phyloP scores from a whole-genome alignment of 2,888 invertebrate genomes.

The Galeruca laticollis region DNA sequence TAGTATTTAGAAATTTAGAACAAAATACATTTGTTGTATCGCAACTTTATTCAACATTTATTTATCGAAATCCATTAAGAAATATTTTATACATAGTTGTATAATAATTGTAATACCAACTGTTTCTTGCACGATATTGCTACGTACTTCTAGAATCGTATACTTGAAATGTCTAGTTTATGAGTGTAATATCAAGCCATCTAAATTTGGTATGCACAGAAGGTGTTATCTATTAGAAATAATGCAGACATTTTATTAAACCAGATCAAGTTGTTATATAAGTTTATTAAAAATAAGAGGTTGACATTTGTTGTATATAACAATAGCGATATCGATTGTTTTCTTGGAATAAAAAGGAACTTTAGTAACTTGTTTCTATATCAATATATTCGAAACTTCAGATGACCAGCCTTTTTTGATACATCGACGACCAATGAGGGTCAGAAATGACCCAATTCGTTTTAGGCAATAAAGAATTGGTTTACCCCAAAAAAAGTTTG shows the following conservation, averaged over 20 bases:
- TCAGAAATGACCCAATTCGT: no score
- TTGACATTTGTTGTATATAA: no score
- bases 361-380: no score
- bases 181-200: background rate
- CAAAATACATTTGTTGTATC: no score
- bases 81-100: conserved; percentile 1
- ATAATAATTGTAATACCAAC: background rate
- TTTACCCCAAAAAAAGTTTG: no score
- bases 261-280: background rate
- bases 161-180: background rate
- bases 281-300: background rate
- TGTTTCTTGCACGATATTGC: background rate
- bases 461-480: no score
- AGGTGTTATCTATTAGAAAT: background rate
- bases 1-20: background rate
- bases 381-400: no score
- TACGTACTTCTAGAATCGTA: conserved; percentile 1
- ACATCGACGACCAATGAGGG: no score
- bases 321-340: no score
- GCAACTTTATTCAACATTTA: background rate
- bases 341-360: no score
- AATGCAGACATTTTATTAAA: background rate
- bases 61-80: background rate
- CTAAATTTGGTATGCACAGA: background rate
- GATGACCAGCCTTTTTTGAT: no score